These are phyloP conservation scores for Zalophus californianus DNA, from an alignment of 2,797 vertebrate species.

Conservation along the genomic window DNA sequence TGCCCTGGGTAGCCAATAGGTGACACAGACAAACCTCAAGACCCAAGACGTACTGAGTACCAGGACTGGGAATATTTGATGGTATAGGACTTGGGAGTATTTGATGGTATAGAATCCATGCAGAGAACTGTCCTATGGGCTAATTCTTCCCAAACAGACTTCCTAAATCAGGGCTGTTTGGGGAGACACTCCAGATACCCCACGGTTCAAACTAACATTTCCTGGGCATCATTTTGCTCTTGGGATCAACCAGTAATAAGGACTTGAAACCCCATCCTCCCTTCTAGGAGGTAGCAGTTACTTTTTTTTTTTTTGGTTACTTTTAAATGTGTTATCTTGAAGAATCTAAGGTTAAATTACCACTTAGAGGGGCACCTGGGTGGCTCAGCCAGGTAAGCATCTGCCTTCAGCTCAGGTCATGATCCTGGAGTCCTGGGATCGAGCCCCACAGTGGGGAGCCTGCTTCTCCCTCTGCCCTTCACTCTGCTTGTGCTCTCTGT, in stretches of 20 bases:
- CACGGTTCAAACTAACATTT: not conserved
- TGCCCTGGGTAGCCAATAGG: not conserved
- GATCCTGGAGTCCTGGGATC: too few species aligned
- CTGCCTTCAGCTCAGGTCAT: too few species aligned
- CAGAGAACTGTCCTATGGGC: not conserved
- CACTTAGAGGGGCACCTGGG: not conserved
- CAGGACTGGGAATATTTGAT: not conserved
- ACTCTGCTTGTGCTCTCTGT: too few species aligned
- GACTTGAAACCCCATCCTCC: not conserved
- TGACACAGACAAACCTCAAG: not conserved
- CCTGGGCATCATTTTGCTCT: not conserved
- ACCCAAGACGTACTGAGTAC: not conserved
- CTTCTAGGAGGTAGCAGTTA: not conserved
- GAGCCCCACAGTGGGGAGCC: too few species aligned
- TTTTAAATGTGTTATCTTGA: conserved; percentile 35
- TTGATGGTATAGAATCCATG: not conserved
- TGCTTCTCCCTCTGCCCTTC: too few species aligned
- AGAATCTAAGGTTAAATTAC: not conserved
- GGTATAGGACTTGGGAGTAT: not conserved
- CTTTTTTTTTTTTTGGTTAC: too few species aligned
- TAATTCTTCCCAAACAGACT: not conserved
- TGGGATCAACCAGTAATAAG: not conserved
- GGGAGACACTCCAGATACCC: not conserved
- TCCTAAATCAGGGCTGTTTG: not conserved
- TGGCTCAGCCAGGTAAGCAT: too few species aligned